Evolutionary conservation across 2,888 invertebrate species (phyloP), one percentile per base, ranked within the genome.

Genomic region (Chelonus formosanus): DNA sequence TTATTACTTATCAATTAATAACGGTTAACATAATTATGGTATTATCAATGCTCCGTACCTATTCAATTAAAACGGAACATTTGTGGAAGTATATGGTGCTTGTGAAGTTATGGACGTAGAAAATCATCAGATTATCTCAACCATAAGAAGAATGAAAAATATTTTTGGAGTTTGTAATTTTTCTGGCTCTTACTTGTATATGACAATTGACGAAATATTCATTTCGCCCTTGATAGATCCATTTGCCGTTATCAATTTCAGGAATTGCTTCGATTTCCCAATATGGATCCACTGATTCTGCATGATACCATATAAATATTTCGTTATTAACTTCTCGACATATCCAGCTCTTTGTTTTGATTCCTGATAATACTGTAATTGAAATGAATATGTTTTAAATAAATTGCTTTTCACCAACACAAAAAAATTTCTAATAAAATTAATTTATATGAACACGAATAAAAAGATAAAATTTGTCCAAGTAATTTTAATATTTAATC

Each of bases 241-340:
- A 92, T 0, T 80, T 71, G 0, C 88, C 87, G 6, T 77, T 82
- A 4, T 84, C 78, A 36, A 92, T 85, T 72, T 90, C 86, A 0
- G 86, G 83, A 0, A 90, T 84, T 3, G 85, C 85, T 0, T 88
- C 86, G 0, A 92, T 85, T n/a, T 81, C 78, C 95, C 95, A 96
- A 43, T 84, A 76, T 0, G 95, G 95, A 0, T 88, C 86, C 0
- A 87, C 83, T 1, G 85, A 86, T 73, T 94, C 94, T 0, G 90
- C 91, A 75, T 95, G 92, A 74, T 91, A 89, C 95, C 95, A 96
- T n/a, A 95, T 84, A 84, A 93, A 94, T 4, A 96, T 88, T 8
- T 90, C 88, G 0, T 89, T 89, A 74, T 94, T 93, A 0, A 87
- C 84, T 82, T 96, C 96, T 8, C 85, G 83, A 0, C 88, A 87